Base-by-base conservation (phyloP, 2,888 invertebrate genomes). In the Diarsia mendica region DNA sequence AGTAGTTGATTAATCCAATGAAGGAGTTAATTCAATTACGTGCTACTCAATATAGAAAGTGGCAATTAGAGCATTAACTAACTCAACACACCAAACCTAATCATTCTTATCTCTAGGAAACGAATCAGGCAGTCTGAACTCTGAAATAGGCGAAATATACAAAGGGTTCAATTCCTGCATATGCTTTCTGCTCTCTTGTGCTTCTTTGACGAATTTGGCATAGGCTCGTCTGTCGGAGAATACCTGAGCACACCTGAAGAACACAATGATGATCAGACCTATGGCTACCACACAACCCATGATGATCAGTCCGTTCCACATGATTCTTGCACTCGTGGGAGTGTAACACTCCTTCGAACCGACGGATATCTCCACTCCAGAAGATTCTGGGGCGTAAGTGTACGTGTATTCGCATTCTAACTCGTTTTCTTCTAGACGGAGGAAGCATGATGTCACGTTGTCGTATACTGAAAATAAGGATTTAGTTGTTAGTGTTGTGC, bases 101-200 rank as follows among this genome's bases (percentile, higher is more conserved):
- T 95, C 94, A 85, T 91, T 88, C 70, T 93, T 93, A 87, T 96
- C 96, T 72, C 96, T 94, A 39, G 95, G 95, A 88, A 92, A 96
- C 3, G 94, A 91, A 55, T 96, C 94, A 18, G 97, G 97, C 77
- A 97, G 95, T 78, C 92, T 92, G 84, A 97, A 97, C 72, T 94
- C 92, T 0, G 96, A 95, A 23, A 97, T 95, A 2, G 97, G 97
- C n/a, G 97, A 97, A 83, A 95, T 97, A 84, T 97, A 98, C 77
- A 98, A 88, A 0, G 98, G 98, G 90, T 97, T 97, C 77, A 96
- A 85, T 67, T 95, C 93, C 74, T 94, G 94, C 91, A 94, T 93
- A 63, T 94, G 87, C 63, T 93, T 91, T 71, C 93, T 92, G 67
- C 95, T 95, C 71, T 93, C 94, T 73, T 95, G 90, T 0, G 96